Percentiles rank a stretch among this genome's conserved stretches.
Evolutionary conservation across 2,888 invertebrate species (phyloP).

Genomic region (Petrolisthes cinctipes): DNA sequence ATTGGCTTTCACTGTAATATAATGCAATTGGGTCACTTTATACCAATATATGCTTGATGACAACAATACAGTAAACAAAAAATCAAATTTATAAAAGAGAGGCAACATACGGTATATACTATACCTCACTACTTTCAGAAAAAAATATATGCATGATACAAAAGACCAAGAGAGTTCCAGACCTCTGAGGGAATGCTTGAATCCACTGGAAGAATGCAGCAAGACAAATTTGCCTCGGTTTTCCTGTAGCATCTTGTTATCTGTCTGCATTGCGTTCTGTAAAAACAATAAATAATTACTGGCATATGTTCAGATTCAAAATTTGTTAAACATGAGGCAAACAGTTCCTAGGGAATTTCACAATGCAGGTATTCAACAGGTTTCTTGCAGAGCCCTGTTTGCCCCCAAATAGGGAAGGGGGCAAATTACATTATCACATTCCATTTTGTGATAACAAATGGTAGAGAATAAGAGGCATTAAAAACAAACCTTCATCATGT

Average conservation of each 20-base stretch:
- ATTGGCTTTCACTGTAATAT: too few relatives aligned
- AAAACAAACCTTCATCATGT: slow-evolving; percentile 77
- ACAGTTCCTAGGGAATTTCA: neutral
- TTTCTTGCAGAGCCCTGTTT: too few relatives aligned
- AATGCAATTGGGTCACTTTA: too few relatives aligned
- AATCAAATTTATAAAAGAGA: neutral
- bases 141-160: neutral
- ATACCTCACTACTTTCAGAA: neutral
- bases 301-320: too few relatives aligned
- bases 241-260: slow-evolving; percentile 90
- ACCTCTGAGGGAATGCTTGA: slow-evolving; percentile 97
- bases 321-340: neutral
- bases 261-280: slow-evolving; percentile 89
- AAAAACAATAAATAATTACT: slow-evolving; percentile 16
- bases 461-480: too few relatives aligned
- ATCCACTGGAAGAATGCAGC: slow-evolving; percentile 95
- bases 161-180: slow-evolving; percentile 63
- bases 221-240: slow-evolving; percentile 95
- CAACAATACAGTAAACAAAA: too few relatives aligned
- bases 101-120: neutral
- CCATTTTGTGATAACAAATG: too few relatives aligned
- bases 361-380: too few relatives aligned
- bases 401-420: too few relatives aligned
- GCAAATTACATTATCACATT: too few relatives aligned
- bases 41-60: too few relatives aligned